Evolutionary conservation across 2,797 vertebrate genomes (phyloP).

Genomic region (Halcyon smyrnensis): DNA sequence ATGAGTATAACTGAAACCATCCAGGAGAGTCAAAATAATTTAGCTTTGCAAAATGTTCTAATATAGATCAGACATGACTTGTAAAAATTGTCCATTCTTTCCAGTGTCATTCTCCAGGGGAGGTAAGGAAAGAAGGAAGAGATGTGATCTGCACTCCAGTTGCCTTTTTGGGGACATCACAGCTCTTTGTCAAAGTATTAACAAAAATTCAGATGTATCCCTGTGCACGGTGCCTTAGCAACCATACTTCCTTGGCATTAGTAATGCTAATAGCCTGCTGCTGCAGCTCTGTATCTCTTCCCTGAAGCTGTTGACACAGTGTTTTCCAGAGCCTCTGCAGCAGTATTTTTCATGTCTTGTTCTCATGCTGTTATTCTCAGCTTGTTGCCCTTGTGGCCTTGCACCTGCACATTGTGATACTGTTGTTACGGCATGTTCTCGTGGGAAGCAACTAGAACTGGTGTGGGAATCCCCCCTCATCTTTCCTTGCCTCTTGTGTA

Average conservation of each 20-base stretch:
- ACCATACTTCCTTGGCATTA: not conserved
- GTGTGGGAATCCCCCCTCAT: not conserved
- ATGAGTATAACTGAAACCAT: not conserved
- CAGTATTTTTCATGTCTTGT: not conserved
- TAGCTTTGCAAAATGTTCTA: not conserved
- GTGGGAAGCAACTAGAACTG: not conserved
- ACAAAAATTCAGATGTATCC: not conserved
- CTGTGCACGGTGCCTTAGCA: not conserved
- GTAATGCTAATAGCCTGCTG: not conserved
- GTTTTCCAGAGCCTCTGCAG: not conserved
- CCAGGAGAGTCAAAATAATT: not conserved
- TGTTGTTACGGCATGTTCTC: not conserved
- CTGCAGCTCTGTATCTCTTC: not conserved
- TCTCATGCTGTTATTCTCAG: not conserved
- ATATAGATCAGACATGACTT: not conserved
- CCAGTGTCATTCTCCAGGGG: not conserved
- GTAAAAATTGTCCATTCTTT: not conserved
- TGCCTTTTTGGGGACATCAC: not conserved
- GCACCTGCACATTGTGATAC: constrained; percentile 2
- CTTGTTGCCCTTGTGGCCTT: not conserved
- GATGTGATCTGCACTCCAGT: not conserved
- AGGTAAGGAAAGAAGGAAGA: not conserved
- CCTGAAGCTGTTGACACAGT: not conserved
- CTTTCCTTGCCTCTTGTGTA: not conserved
- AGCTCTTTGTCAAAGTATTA: not conserved